Evolutionary conservation across 2,797 vertebrate species (phyloP).

Genomic region (Hylomyscus alleni): DNA sequence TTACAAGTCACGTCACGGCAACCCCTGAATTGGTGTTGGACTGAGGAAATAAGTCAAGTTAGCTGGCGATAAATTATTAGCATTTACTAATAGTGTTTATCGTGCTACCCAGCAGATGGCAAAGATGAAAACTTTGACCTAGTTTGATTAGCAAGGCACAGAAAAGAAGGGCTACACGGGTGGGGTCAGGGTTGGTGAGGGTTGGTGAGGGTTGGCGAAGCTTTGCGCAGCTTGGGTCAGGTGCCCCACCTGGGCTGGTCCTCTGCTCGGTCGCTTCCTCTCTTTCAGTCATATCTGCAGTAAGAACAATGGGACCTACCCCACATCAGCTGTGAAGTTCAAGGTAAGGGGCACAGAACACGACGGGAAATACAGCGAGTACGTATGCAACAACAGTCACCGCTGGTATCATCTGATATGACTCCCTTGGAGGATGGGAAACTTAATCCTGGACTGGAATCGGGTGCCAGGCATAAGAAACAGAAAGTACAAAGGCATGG

Average conservation of each 20-base stretch:
- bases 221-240: neutral
- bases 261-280: neutral
- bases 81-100: neutral
- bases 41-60: neutral
- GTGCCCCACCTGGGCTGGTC: neutral
- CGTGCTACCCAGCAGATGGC: neutral
- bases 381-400: neutral
- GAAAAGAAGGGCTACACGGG: neutral
- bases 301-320: neutral
- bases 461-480: neutral
- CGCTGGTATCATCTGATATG: too few species aligned
- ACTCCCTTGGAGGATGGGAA: neutral
- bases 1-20: neutral
- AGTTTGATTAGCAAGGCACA: neutral
- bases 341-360: neutral
- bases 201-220: neutral
- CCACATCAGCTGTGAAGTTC: neutral
- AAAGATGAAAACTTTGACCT: neutral
- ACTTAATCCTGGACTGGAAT: neutral
- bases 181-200: neutral
- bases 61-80: neutral
- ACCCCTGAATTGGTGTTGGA: neutral
- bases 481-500: neutral
- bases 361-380: too few species aligned
- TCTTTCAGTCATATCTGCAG: neutral